Evolutionary conservation across 2,113 vertebrate species (phyloP).

Genomic region (Eclectus roratus): DNA sequence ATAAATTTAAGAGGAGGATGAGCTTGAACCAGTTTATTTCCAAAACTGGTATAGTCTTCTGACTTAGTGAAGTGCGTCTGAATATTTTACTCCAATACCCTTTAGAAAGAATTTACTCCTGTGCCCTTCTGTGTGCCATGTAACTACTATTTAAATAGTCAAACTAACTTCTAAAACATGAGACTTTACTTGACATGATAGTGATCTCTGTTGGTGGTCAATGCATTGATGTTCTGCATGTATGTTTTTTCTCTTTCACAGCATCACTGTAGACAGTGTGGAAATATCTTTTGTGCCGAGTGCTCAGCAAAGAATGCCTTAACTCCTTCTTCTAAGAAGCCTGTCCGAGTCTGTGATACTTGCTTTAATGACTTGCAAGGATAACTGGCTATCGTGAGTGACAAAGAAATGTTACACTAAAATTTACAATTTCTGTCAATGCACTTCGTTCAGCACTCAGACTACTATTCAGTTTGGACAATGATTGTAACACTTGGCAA

Average conservation of each 20-base stretch:
- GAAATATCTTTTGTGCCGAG: conserved; percentile 97
- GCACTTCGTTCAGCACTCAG: conserved; percentile 78
- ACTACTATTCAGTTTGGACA: conserved; percentile 76
- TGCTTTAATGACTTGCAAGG: conserved; percentile 95
- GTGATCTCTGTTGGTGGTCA: not conserved
- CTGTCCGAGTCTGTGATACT: conserved; percentile 92
- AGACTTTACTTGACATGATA: not conserved
- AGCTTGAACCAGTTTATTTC: not conserved
- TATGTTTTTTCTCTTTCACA: conserved; percentile 68
- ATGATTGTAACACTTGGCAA: conserved; percentile 76
- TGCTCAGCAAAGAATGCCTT: conserved; percentile 92
- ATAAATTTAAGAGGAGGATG: not conserved
- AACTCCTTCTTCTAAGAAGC: conserved; percentile 97
- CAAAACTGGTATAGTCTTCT: not conserved
- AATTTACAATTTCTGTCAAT: conserved; percentile 77
- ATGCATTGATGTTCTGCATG: not conserved
- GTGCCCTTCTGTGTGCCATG: not conserved
- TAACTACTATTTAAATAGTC: not conserved
- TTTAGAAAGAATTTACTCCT: not conserved
- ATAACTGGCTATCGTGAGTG: conserved; percentile 66
- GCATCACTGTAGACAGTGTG: conserved; percentile 98
- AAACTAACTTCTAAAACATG: not conserved
- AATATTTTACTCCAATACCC: not conserved
- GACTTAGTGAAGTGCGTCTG: not conserved
- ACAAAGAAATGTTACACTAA: conserved; percentile 61